A percentile compares a stretch with the other conserved stretches of the same genome.
Evolutionary conservation across 2,888 invertebrate genomes (phyloP).

Genomic region (Eupithecia vulgata): DNA sequence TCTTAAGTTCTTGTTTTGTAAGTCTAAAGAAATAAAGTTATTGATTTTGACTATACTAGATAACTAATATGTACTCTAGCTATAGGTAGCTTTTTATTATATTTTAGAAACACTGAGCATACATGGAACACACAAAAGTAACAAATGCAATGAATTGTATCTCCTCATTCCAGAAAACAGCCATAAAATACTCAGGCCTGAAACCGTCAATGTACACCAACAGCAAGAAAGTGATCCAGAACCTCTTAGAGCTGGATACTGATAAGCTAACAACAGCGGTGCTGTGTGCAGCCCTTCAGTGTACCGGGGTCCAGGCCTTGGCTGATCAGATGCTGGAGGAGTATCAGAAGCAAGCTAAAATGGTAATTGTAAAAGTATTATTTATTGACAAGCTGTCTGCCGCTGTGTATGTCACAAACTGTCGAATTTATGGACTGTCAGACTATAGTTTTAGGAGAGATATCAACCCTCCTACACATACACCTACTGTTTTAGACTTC

Average conservation of each 20-base stretch:
- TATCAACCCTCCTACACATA: too few species aligned
- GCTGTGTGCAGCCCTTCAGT: constrained; percentile 84
- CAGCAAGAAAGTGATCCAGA: constrained; percentile 83
- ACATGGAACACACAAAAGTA: too few species aligned
- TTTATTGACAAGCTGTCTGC: neutral
- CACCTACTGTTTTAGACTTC: too few species aligned
- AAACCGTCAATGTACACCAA: constrained; percentile 82
- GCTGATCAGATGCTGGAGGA: constrained; percentile 82
- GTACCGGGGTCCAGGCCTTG: constrained; percentile 71
- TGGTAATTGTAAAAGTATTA: constrained; percentile 48
- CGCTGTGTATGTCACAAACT: too few species aligned
- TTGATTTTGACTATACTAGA: too few species aligned
- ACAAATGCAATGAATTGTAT: neutral
- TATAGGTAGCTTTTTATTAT: too few species aligned
- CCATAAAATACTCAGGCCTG: constrained; percentile 83
- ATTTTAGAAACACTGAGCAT: too few species aligned
- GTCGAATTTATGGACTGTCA: too few species aligned
- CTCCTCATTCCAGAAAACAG: constrained; percentile 74
- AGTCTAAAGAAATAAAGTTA: too few species aligned
- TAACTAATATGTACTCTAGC: too few species aligned
- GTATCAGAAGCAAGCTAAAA: constrained; percentile 76
- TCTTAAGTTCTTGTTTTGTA: too few species aligned
- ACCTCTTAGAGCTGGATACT: constrained; percentile 83
- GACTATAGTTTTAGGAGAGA: too few species aligned
- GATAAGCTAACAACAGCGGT: constrained; percentile 79